These are phyloP conservation scores for Chaitophorus viminalis DNA, from an alignment of 2,888 invertebrate genomes.

Conservation along the genomic window DNA sequence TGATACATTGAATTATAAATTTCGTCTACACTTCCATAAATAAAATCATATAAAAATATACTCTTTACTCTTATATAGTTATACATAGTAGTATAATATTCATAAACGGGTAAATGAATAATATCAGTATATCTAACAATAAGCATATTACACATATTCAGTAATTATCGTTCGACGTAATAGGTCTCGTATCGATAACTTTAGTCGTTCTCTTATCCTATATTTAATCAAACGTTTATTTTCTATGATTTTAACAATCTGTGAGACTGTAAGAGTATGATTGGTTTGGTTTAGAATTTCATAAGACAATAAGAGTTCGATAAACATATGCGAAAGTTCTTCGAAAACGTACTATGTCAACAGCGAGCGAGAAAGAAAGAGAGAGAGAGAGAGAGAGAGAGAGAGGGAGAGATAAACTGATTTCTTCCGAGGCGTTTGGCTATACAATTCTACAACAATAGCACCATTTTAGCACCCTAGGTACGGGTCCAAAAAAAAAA, in stretches of 20 bases:
- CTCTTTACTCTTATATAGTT: too few relatives aligned
- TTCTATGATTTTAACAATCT: too few relatives aligned
- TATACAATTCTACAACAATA: neutral
- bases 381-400: too few relatives aligned
- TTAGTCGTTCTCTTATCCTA: too few relatives aligned
- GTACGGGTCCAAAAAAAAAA: neutral
- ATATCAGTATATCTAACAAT: slow-evolving; percentile 48
- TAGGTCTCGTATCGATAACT: too few relatives aligned
- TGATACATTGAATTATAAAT: slow-evolving; percentile 38
- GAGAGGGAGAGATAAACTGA: too few relatives aligned
- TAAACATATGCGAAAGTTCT: neutral
- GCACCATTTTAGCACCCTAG: too few relatives aligned
- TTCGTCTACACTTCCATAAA: slow-evolving; percentile 25
- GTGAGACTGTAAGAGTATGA: neutral
- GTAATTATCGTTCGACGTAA: too few relatives aligned
- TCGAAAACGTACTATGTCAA: neutral
- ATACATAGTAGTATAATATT: too few relatives aligned
- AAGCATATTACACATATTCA: slow-evolving; percentile 40
- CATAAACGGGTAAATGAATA: neutral
- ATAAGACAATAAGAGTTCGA: too few relatives aligned
- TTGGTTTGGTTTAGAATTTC: neutral
- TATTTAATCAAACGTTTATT: too few relatives aligned
- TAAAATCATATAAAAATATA: slow-evolving; percentile 28
- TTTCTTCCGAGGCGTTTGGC: neutral
- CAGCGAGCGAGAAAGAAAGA: neutral